These are phyloP conservation scores for Buphagus erythrorhynchus DNA, from an alignment of 2,797 vertebrate species.

Conservation along the genomic window DNA sequence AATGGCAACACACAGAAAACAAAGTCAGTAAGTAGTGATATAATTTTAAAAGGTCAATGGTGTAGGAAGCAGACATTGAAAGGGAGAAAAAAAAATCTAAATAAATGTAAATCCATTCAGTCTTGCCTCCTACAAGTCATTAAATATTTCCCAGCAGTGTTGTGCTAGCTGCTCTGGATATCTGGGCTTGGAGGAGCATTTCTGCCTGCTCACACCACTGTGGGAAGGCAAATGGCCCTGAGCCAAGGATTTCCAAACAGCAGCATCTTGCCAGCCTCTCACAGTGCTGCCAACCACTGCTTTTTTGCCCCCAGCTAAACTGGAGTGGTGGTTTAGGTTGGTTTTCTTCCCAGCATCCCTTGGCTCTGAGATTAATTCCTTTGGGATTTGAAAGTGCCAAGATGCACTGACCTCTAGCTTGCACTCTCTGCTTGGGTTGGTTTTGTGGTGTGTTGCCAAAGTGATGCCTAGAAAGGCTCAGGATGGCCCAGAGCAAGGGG, in stretches of 20 bases:
- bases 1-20: neutral
- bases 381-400: neutral
- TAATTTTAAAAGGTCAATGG: neutral
- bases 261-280: neutral
- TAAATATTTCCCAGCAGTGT: neutral
- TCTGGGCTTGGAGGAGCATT: neutral
- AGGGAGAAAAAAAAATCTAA: neutral
- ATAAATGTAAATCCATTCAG: slow-evolving; percentile 41
- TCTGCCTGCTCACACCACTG: neutral
- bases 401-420: neutral
- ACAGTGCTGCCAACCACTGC: neutral
- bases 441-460: neutral
- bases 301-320: neutral
- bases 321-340: neutral
- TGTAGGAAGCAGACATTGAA: neutral
- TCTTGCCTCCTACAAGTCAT: slow-evolving; percentile 23
- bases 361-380: neutral
- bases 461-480: neutral
- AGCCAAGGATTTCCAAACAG: neutral
- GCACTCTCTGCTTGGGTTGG: rapidly evolving
- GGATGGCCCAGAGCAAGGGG: neutral
- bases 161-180: neutral
- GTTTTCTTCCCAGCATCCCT: neutral
- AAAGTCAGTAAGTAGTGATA: neutral
- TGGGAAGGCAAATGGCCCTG: neutral